phyloP scores from a whole-genome alignment of 2,797 vertebrate species.

The Pitangus sulphuratus region DNA sequence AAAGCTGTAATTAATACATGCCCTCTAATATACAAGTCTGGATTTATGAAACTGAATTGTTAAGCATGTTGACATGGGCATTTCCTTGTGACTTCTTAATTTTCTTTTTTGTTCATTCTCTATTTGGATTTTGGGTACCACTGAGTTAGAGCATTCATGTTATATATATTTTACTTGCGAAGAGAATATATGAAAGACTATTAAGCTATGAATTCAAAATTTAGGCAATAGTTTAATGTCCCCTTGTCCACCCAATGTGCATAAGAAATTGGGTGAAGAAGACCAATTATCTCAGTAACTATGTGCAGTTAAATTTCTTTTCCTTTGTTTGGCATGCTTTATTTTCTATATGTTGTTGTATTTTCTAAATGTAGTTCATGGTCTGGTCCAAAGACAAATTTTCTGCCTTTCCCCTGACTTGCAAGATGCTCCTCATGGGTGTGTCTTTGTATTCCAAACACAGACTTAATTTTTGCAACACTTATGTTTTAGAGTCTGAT shows the following conservation, averaged over 20 bases:
- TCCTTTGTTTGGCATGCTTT: neutral
- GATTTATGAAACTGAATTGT: neutral
- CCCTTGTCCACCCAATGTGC: neutral
- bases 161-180: neutral
- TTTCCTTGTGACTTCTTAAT: neutral
- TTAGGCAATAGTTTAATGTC: neutral
- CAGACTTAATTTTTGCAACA: neutral
- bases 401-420: neutral
- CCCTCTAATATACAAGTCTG: neutral
- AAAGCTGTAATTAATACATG: neutral
- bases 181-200: neutral
- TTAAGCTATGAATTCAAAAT: neutral
- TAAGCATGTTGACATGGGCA: neutral
- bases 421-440: neutral
- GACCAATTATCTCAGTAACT: neutral
- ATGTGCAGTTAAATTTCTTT: neutral
- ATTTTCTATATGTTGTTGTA: neutral
- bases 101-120: neutral
- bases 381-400: neutral
- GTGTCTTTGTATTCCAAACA: neutral
- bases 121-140: neutral
- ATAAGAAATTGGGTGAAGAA: neutral
- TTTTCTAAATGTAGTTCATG: neutral
- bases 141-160: neutral
- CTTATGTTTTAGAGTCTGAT: neutral